Percentiles rank a stretch among this genome's conserved stretches.
Evolutionary conservation across 2,797 vertebrate genomes (phyloP).

Genomic region (Pteronotus mesoamericanus): DNA sequence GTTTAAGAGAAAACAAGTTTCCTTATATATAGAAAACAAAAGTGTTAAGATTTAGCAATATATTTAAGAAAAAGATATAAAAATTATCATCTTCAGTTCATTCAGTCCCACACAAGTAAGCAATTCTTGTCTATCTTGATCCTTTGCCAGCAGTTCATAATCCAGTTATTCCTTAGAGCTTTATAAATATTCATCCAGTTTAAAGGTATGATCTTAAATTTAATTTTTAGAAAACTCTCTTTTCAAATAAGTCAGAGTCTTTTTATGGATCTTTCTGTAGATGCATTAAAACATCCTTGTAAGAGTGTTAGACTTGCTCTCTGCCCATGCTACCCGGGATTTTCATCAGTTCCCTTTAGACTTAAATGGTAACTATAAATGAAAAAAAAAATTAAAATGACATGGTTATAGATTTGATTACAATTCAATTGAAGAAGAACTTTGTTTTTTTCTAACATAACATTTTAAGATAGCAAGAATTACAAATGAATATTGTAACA

Average conservation of each 20-base stretch:
- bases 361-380: neutral
- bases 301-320: neutral
- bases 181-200: neutral
- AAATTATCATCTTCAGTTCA: neutral
- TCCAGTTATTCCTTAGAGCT: neutral
- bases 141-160: neutral
- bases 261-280: neutral
- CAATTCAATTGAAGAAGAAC: neutral
- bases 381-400: neutral
- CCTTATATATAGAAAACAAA: neutral
- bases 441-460: neutral
- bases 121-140: neutral
- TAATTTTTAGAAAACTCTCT: neutral
- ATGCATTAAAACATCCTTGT: neutral
- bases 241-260: neutral
- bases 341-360: neutral
- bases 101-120: neutral
- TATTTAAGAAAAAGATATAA: neutral
- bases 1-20: neutral
- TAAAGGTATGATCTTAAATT: neutral
- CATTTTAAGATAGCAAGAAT: neutral
- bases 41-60: neutral
- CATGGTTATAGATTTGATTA: neutral
- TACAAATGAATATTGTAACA: neutral
- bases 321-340: too few relatives aligned